Conservation (phyloP, 2,888 invertebrate genomes). For the Aricia artaxerxes region DNA sequence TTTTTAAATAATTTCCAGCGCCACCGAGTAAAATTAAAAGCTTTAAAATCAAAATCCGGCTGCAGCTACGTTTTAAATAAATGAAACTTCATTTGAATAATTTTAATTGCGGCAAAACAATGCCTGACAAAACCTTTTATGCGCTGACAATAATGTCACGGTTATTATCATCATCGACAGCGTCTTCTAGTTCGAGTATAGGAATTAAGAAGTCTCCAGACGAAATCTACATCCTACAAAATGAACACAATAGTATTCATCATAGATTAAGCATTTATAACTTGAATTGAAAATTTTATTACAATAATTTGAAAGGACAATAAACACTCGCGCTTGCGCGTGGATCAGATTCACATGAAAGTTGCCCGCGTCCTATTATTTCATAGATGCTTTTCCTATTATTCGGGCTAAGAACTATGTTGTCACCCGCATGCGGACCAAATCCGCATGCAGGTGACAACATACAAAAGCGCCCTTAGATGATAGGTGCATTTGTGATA, state of each 20-base stretch:
- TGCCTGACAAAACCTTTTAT: slow-evolving; percentile 18
- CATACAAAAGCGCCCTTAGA: no score
- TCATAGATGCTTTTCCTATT: no score
- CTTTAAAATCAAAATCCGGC: slow-evolving; percentile 23
- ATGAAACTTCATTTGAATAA: slow-evolving; percentile 25
- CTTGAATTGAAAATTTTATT: neutral
- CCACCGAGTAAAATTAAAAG: slow-evolving; percentile 2
- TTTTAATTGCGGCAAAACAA: slow-evolving; percentile 23
- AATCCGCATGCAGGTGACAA: no score
- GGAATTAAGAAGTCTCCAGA: neutral
- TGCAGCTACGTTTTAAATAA: slow-evolving; percentile 16
- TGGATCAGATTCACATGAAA: no score
- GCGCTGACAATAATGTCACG: slow-evolving; percentile 18
- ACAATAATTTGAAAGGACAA: neutral
- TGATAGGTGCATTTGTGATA: no score
- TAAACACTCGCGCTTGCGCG: no score
- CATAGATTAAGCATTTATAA: neutral
- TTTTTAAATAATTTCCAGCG: slow-evolving; percentile 2
- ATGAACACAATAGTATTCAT: neutral
- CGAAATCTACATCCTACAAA: neutral
- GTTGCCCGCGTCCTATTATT: no score
- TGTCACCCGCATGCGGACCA: no score
- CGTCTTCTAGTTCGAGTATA: neutral
- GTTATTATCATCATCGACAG: neutral
- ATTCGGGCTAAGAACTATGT: no score